phyloP scores from a whole-genome alignment of 2,113 vertebrate species.

The Malurus elegans region DNA sequence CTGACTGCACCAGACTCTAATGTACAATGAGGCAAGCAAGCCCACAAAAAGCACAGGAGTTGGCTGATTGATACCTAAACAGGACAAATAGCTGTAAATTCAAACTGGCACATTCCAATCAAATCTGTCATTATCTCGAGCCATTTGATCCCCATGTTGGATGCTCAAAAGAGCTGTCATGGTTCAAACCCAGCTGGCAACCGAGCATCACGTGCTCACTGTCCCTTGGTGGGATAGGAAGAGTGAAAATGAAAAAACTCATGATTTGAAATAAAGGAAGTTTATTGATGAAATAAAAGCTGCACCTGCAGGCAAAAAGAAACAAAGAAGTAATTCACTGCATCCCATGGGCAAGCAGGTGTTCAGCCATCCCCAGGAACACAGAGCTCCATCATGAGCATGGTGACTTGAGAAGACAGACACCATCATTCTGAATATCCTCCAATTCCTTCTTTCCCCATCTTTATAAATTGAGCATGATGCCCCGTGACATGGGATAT shows the following conservation, averaged over 20 bases:
- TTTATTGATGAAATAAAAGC: neutral
- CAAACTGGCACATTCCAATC: neutral
- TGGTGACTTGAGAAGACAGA: neutral
- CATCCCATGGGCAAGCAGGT: neutral
- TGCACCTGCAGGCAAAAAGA: neutral
- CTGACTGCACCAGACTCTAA: too few relatives aligned
- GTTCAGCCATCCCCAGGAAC: neutral
- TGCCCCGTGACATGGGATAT: neutral
- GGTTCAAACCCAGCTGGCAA: neutral
- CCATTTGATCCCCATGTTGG: neutral
- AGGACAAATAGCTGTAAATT: neutral
- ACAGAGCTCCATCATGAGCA: neutral
- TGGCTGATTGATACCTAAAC: neutral
- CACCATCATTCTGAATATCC: neutral
- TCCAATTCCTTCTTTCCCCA: neutral
- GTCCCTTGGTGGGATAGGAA: neutral
- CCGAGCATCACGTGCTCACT: neutral
- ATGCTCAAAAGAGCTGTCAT: neutral
- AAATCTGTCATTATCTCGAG: neutral
- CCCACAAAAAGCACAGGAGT: neutral
- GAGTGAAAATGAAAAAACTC: neutral
- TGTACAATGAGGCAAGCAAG: neutral
- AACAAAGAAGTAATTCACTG: neutral
- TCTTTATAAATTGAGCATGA: neutral
- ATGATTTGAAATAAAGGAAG: neutral